Evolutionary conservation across 2,797 vertebrate genomes (phyloP).

Genomic region (Scomberomorus guttatus): DNA sequence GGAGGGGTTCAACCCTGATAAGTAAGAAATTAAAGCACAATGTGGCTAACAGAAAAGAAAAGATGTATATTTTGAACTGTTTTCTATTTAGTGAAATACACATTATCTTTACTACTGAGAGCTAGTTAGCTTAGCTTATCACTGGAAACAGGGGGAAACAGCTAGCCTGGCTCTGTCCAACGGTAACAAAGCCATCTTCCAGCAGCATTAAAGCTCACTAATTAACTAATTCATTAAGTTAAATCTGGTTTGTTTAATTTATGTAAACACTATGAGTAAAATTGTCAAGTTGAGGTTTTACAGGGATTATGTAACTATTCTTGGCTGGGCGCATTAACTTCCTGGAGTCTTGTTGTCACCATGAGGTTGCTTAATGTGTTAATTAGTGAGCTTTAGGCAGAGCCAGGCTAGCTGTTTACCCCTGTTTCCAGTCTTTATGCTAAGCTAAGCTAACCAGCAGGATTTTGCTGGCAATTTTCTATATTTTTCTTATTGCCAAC

Average conservation of each 20-base stretch:
- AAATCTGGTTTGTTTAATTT: background rate
- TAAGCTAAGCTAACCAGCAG: background rate
- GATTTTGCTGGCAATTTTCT: too few species aligned
- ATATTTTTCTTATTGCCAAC: background rate
- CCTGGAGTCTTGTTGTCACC: background rate
- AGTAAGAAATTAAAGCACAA: conserved; percentile 78
- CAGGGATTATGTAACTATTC: background rate
- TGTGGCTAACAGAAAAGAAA: background rate
- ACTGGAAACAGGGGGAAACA: background rate
- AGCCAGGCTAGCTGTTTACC: background rate
- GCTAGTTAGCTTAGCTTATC: background rate
- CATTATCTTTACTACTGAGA: background rate
- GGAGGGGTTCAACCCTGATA: conserved; percentile 94
- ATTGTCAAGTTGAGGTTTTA: background rate
- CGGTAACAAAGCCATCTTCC: background rate
- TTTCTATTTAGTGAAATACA: background rate
- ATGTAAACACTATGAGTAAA: background rate
- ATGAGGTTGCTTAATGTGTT: conserved; percentile 9
- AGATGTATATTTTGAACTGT: background rate
- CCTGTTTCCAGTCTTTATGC: too few species aligned
- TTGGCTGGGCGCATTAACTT: background rate
- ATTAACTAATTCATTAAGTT: background rate
- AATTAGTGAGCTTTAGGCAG: conserved; percentile 10
- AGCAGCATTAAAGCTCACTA: background rate
- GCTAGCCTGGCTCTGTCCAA: background rate